A percentile compares a stretch with the other conserved stretches of the same genome.
These are phyloP conservation scores for Luperina testacea DNA, from an alignment of 2,888 invertebrate genomes.

Conservation along the genomic window DNA sequence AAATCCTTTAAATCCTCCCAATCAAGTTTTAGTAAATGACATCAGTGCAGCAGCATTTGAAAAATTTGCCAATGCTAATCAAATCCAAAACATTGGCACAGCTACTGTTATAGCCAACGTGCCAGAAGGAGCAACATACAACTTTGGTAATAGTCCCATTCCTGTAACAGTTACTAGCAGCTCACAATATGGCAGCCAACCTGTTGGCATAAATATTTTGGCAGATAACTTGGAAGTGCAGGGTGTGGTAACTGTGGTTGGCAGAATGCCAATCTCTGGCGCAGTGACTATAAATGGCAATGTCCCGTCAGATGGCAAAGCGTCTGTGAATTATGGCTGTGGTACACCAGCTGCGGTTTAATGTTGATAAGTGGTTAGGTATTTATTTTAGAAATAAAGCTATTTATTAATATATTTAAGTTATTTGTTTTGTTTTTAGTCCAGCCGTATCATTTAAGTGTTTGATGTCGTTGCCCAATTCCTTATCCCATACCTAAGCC, in stretches of 20 bases:
- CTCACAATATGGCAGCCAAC: slow-evolving; percentile 29
- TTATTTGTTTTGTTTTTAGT: neutral
- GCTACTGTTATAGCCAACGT: neutral
- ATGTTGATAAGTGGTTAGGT: slow-evolving; percentile 3
- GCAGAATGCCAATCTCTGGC: slow-evolving; percentile 78
- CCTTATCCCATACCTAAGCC: too few relatives aligned
- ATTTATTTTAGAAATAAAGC: slow-evolving; percentile 53
- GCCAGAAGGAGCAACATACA: slow-evolving; percentile 24
- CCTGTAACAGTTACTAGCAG: slow-evolving; percentile 28
- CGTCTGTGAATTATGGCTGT: slow-evolving; percentile 71
- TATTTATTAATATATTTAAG: slow-evolving; percentile 34
- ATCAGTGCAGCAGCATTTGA: slow-evolving; percentile 6
- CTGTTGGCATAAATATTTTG: slow-evolving; percentile 74
- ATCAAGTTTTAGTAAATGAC: slow-evolving; percentile 31
- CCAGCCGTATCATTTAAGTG: neutral
- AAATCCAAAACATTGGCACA: slow-evolving; percentile 4
- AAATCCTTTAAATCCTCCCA: slow-evolving; percentile 16
- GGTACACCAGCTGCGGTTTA: slow-evolving; percentile 16
- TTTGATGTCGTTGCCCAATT: neutral
- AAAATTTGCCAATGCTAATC: slow-evolving; percentile 18
- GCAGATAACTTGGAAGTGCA: slow-evolving; percentile 78
- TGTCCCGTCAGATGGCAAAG: slow-evolving; percentile 76
- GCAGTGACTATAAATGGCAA: slow-evolving; percentile 76
- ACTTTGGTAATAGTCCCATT: slow-evolving; percentile 44
- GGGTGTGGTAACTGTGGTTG: slow-evolving; percentile 77